These are phyloP conservation scores for Araneus ventricosus DNA, from an alignment of 1,140 invertebrate genomes.

Conservation along the genomic window DNA sequence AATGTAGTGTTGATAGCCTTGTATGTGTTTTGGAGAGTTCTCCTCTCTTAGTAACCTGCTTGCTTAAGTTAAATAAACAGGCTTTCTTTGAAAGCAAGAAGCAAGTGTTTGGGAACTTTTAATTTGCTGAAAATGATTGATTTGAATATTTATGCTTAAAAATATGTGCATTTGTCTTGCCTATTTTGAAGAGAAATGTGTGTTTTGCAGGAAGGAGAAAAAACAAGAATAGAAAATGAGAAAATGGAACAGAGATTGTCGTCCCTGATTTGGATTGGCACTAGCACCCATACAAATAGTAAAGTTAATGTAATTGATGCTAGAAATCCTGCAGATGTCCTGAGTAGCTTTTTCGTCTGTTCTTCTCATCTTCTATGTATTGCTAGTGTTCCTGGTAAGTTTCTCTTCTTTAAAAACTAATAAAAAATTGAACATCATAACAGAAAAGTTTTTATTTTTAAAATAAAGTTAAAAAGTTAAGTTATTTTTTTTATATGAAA, in stretches of 20 bases:
- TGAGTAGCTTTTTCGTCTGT: conserved; percentile 93
- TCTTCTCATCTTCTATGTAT: conserved; percentile 96
- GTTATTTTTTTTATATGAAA: no score
- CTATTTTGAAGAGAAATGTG: not conserved
- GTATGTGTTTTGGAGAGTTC: no score
- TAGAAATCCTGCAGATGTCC: conserved; percentile 96
- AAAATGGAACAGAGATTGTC: conserved; percentile 84
- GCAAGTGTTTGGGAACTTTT: not conserved
- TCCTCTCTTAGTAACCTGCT: no score
- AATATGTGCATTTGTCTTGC: no score
- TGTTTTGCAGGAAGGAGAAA: conserved; percentile 83
- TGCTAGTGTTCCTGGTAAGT: conserved; percentile 92
- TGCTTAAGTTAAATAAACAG: no score
- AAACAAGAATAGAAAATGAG: conserved; percentile 84
- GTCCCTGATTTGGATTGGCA: conserved; percentile 98
- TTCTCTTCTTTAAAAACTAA: not conserved
- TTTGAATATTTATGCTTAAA: no score
- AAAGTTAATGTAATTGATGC: conserved; percentile 96
- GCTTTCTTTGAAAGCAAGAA: no score
- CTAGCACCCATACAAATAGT: conserved; percentile 89
- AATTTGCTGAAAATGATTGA: not conserved
- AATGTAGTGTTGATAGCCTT: no score
- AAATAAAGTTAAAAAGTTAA: no score
- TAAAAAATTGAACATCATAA: no score
- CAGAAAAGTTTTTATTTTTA: no score